These are phyloP conservation scores for Macquaria australasica DNA, from an alignment of 2,113 vertebrate species.

Conservation along the genomic window DNA sequence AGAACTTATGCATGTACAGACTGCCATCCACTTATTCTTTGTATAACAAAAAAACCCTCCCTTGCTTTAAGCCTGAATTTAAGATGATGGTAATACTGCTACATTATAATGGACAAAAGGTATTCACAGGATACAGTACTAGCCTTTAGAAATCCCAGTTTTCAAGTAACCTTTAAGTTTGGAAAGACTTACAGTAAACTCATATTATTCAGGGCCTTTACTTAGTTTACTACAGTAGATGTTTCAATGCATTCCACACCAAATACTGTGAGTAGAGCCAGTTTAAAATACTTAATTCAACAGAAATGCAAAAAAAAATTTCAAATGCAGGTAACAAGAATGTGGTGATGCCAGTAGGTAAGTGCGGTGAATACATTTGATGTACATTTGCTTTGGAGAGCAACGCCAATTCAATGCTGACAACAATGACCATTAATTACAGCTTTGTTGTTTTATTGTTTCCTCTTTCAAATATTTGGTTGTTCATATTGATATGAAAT, in stretches of 20 bases:
- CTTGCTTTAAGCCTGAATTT: background rate
- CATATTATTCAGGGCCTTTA: background rate
- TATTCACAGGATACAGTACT: background rate
- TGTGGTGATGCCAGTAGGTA: no score
- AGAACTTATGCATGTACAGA: background rate
- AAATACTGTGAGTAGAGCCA: background rate
- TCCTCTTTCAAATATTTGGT: no score
- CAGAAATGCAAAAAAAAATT: background rate
- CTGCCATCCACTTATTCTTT: background rate
- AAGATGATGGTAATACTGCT: background rate
- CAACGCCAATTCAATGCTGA: background rate
- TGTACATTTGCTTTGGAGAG: background rate
- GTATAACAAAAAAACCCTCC: background rate
- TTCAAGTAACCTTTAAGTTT: background rate
- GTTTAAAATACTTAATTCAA: background rate
- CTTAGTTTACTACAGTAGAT: background rate
- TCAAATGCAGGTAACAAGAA: no score
- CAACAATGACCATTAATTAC: background rate
- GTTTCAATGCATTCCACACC: background rate
- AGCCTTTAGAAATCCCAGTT: conserved; percentile 16
- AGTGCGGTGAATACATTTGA: no score
- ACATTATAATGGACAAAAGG: background rate
- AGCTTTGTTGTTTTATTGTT: background rate
- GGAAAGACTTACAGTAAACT: background rate
- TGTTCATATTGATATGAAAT: background rate